Conservation (phyloP, 2,888 invertebrate species). For the Aleiodes testaceus region DNA sequence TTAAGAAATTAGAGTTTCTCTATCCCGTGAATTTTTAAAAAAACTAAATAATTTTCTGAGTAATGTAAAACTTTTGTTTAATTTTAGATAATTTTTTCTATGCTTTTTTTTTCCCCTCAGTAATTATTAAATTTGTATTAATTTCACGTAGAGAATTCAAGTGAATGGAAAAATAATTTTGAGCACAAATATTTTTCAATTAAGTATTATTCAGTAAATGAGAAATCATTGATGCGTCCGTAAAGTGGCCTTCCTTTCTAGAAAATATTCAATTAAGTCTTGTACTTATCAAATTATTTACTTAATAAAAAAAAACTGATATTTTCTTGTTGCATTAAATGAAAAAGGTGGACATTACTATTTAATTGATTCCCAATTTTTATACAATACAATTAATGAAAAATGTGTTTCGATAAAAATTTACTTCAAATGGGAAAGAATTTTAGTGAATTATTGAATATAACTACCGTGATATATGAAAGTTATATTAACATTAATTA, state of each 20-base stretch:
- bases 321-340: background rate
- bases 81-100: conserved; percentile 34
- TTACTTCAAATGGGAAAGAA: background rate
- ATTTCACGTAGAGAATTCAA: conserved; percentile 7
- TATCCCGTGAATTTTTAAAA: background rate
- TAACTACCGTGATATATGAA: background rate
- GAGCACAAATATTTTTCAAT: background rate
- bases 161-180: conserved; percentile 1
- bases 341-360: background rate
- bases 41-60: conserved; percentile 16
- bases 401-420: too few species aligned
- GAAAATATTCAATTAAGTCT: background rate
- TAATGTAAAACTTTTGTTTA: conserved; percentile 32
- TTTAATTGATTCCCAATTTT: conserved; percentile 14
- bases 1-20: background rate
- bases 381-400: background rate
- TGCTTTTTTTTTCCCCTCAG: conserved; percentile 36
- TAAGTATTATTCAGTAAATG: background rate
- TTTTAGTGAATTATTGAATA: background rate
- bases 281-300: conserved; percentile 5
- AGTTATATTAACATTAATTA: conserved; percentile 4
- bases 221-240: conserved; percentile 14
- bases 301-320: background rate
- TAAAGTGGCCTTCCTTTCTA: conserved; percentile 25
- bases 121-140: conserved; percentile 12